phyloP scores from a whole-genome alignment of 2,113 vertebrate genomes.

The rat (Rattus norvegicus) region GRCr8 NC_086025.1:27813001-27813500 shows the following conservation, averaged over 20 bases:
- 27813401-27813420: not conserved
- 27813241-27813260: not conserved
- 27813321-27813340: not conserved
- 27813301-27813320: not conserved
- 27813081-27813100: not conserved
- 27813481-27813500: not conserved
- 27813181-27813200: not conserved
- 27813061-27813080: too few species aligned
- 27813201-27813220: not conserved
- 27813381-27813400: not conserved
- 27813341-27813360: not conserved
- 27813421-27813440: not conserved
- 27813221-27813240: not conserved
- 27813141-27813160: not conserved
- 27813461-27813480: not conserved
- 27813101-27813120: not conserved
- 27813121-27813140: slow-evolving; percentile 13
- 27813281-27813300: not conserved
- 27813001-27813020: too few species aligned
- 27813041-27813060: not conserved
- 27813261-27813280: not conserved
- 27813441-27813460: not conserved
- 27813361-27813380: not conserved
- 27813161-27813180: not conserved
- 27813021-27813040: not conserved